These are phyloP conservation scores for Cecidostiba fungosa DNA, from an alignment of 2,888 invertebrate species.

Conservation along the genomic window DNA sequence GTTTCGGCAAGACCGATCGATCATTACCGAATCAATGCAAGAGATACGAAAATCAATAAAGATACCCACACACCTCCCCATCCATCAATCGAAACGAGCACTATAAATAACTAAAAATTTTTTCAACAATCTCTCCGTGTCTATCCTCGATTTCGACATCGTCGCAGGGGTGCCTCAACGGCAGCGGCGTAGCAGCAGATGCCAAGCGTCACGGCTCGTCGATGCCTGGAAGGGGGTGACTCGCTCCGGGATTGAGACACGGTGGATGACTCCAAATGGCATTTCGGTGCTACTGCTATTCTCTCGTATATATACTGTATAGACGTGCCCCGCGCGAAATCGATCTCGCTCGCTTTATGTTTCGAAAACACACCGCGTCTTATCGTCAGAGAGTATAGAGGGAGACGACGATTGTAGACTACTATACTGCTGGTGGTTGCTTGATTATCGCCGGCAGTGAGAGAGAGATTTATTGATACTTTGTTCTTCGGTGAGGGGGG, in stretches of 20 bases:
- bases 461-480: conserved; percentile 47
- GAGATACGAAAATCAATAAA: background rate
- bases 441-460: conserved; percentile 23
- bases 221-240: conserved; percentile 75
- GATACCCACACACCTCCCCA: background rate
- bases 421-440: background rate
- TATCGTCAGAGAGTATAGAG: conserved; percentile 36
- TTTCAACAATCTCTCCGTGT: conserved; percentile 42
- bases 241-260: conserved; percentile 78
- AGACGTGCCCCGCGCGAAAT: conserved; percentile 49
- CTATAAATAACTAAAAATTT: conserved; percentile 35
- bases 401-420: conserved; percentile 2
- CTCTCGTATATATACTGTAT: background rate
- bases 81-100: background rate
- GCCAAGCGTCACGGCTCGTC: conserved; percentile 80
- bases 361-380: conserved; percentile 47
- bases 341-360: conserved; percentile 51
- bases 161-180: background rate
- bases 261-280: conserved; percentile 79
- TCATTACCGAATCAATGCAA: background rate
- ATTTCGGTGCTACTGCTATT: conserved; percentile 66
- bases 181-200: conserved; percentile 72
- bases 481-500: background rate
- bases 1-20: background rate
- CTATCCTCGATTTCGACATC: background rate